Percentiles rank a stretch among this genome's conserved stretches.
These are phyloP conservation scores for Helicorthomorpha holstii DNA, from an alignment of 1,140 invertebrate species.

Conservation along the genomic window DNA sequence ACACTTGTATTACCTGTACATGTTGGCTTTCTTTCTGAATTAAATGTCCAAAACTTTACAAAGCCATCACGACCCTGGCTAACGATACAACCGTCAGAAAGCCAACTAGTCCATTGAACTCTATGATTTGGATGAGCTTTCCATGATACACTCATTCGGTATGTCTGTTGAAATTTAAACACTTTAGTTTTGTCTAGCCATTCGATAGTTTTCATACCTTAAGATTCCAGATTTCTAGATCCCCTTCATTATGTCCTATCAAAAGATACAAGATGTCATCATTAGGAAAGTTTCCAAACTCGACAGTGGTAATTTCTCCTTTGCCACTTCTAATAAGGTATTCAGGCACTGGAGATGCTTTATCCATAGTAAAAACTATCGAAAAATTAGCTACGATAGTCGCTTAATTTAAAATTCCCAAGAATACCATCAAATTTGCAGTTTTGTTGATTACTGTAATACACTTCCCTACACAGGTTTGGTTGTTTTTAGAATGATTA, in stretches of 20 bases:
- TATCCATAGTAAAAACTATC: no score
- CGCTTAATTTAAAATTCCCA: no score
- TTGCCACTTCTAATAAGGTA: not conserved
- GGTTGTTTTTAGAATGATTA: no score
- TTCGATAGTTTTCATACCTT: not conserved
- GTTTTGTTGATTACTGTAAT: no score
- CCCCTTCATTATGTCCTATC: not conserved
- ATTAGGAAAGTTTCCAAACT: not conserved
- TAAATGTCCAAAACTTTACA: not conserved
- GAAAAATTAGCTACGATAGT: no score
- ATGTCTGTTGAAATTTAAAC: not conserved
- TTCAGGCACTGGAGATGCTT: not conserved
- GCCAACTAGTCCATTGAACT: not conserved
- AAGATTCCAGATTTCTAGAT: not conserved
- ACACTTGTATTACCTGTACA: not conserved
- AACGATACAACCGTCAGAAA: not conserved
- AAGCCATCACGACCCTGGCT: not conserved
- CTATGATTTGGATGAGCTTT: not conserved
- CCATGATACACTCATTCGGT: not conserved
- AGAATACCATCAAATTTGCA: no score
- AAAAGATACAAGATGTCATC: not conserved
- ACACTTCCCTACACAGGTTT: no score
- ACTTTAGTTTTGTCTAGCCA: not conserved
- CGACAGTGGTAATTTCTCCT: not conserved
- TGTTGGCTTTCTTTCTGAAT: not conserved